Base-by-base conservation (phyloP, 2,888 invertebrate genomes). In the Andricus curvator region DNA sequence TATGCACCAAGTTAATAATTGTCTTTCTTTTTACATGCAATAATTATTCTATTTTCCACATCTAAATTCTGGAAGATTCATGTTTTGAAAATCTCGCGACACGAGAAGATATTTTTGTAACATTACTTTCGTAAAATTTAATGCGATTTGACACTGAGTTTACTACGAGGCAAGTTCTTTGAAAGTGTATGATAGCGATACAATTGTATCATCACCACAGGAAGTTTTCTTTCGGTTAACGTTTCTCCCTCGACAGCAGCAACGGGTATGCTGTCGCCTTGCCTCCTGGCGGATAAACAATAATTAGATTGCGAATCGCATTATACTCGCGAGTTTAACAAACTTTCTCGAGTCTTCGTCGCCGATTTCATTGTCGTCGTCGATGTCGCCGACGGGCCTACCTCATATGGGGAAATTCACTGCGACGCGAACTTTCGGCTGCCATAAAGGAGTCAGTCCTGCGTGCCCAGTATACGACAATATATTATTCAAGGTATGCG, bases 261-360 rank as follows among this genome's bases (percentile, higher is more conserved):
- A 74, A 74, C 78, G 77, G 74, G 80, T 81, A 81, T 81, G 80
- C 77, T 80, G 83, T 82, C 81, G 77, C 78, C 82, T 81, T 82
- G 84, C 80, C 84, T 81, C 76, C 82, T 81, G 78, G 80, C 77
- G 84, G 83, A 85, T 86, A 85, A 83, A 84, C 84, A 85, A 85
- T 86, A 87, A 87, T 86, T 86, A 82, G 82, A 87, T 86, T 83
- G 84, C 80, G 66, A 85, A 86, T 87, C 78, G 85, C 83, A 85
- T 86, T 86, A 86, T 84, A 83, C 74, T 84, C 81, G 79, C 81
- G 80, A 85, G 85, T 85, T 85, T 79, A 82, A 76, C 70, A 64
- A 86, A 85, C 84, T 85, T 86, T 85, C 84, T 79, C 77, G 62
- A 83, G 81, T 84, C 81, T 84, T 84, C 82, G 77, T 66, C 84